Evolutionary conservation across 1,140 invertebrate genomes (phyloP).

Genomic region (Heliconius congener): DNA sequence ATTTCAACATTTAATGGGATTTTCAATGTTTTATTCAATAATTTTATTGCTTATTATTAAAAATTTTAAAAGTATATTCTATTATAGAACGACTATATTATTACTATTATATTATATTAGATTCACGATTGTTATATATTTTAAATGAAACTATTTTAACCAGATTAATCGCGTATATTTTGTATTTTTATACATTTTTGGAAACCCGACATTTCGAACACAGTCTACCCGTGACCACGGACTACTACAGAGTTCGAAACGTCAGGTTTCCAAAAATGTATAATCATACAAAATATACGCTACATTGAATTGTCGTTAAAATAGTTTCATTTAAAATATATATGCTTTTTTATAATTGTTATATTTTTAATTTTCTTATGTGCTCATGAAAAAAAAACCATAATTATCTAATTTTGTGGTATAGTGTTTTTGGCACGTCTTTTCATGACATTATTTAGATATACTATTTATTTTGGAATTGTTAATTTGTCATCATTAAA

Average conservation of each 20-base stretch:
- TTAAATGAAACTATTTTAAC: too few species aligned
- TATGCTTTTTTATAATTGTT: background rate
- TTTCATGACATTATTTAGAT: constrained; percentile 5
- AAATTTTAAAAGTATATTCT: background rate
- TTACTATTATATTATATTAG: too few species aligned
- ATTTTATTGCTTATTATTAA: background rate
- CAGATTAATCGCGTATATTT: too few species aligned
- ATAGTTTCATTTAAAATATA: too few species aligned
- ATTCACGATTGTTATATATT: too few species aligned
- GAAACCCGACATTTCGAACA: too few species aligned
- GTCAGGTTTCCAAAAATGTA: too few species aligned
- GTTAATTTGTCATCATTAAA: background rate
- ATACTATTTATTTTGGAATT: background rate
- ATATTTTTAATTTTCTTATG: background rate
- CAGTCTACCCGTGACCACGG: too few species aligned
- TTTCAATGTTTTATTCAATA: constrained; percentile 5
- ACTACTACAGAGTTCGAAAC: too few species aligned
- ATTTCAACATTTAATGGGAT: background rate
- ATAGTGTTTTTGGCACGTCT: background rate
- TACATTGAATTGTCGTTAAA: too few species aligned
- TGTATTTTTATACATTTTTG: too few species aligned
- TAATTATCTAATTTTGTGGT: background rate
- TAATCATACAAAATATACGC: too few species aligned
- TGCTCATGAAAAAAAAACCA: background rate
- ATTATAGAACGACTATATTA: background rate